phyloP scores from a whole-genome alignment of 2,888 invertebrate genomes.

The Anodontia alba region DNA sequence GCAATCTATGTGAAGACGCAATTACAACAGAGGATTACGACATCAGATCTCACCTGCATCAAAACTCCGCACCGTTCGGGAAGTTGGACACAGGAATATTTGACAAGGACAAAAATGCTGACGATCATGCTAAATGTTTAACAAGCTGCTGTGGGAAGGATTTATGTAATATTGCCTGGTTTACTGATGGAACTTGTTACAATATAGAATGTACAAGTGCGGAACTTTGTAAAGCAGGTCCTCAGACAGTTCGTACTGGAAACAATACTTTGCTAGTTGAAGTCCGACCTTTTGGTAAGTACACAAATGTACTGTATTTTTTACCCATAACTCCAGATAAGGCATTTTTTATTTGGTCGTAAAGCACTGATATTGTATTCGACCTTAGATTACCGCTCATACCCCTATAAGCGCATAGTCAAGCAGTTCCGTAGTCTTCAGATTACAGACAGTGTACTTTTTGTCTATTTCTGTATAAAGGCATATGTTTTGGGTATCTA shows the following conservation, averaged over 20 bases:
- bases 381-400: no score
- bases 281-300: slow-evolving; percentile 50
- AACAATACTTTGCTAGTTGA: slow-evolving; percentile 43
- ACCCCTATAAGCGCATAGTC: no score
- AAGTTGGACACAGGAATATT: slow-evolving; percentile 41
- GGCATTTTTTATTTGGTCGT: no score
- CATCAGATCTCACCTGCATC: slow-evolving; percentile 20
- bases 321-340: no score
- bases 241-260: slow-evolving; percentile 21
- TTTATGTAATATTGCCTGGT: slow-evolving; percentile 58
- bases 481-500: no score
- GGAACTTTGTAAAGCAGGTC: slow-evolving; percentile 27
- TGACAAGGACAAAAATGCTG: slow-evolving; percentile 26
- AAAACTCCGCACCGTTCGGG: slow-evolving; percentile 36
- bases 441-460: no score
- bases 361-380: no score
- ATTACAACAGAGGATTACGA: background rate
- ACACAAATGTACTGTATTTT: no score
- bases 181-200: slow-evolving; percentile 43
- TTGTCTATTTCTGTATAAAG: no score
- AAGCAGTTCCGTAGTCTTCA: no score
- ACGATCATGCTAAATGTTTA: slow-evolving; percentile 35
- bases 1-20: slow-evolving; percentile 32
- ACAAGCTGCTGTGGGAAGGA: slow-evolving; percentile 49
- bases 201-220: slow-evolving; percentile 42